phyloP scores from a whole-genome alignment of 2,113 vertebrate genomes.

The Pseudorhombus dupliciocellatus region DNA sequence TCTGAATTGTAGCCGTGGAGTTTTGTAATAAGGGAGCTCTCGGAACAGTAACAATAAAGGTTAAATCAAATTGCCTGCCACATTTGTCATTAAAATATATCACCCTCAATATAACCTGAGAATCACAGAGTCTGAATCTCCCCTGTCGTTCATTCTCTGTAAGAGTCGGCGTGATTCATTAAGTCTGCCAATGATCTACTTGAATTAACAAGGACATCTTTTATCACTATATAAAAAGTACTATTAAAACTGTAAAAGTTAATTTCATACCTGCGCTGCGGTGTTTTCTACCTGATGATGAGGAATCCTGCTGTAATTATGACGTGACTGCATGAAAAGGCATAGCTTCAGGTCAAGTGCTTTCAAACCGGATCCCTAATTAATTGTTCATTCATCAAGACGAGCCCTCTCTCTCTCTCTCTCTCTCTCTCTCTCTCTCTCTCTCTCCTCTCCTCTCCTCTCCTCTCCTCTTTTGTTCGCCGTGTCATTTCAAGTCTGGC shows the following conservation, averaged over 20 bases:
- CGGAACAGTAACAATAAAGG: conserved; percentile 13
- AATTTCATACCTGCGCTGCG: neutral
- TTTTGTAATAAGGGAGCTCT: conserved; percentile 16
- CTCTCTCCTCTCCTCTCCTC: neutral
- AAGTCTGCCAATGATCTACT: too few species aligned
- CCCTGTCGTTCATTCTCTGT: neutral
- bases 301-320: conserved; percentile 23
- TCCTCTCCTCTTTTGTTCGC: neutral
- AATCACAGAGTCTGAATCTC: conserved; percentile 6
- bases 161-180: neutral
- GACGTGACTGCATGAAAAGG: conserved; percentile 4
- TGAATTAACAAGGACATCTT: too few species aligned
- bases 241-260: conserved; percentile 18
- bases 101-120: conserved; percentile 4
- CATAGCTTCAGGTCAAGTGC: conserved; percentile 25
- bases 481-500: conserved; percentile 12
- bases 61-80: conserved; percentile 26
- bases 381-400: conserved; percentile 30
- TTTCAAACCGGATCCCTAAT: conserved; percentile 25
- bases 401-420: neutral
- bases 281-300: conserved; percentile 20
- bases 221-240: conserved; percentile 19
- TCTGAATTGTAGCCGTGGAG: conserved; percentile 11
- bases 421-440: too few species aligned
- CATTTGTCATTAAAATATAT: conserved; percentile 18